phyloP scores from a whole-genome alignment of 2,888 invertebrate genomes.

The Cheilosia variabilis region DNA sequence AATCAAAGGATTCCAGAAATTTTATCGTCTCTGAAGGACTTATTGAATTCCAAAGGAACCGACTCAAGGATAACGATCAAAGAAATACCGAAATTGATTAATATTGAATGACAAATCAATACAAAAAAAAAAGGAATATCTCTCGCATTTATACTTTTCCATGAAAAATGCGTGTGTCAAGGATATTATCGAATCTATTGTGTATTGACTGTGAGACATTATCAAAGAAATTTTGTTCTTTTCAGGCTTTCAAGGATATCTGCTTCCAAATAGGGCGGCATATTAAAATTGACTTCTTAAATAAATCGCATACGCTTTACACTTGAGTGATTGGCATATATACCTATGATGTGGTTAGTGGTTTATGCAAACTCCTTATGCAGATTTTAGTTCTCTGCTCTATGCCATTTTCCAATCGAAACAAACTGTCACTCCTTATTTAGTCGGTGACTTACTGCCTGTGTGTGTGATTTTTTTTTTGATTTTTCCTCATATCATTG shows the following conservation, averaged over 20 bases:
- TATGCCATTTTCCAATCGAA: not conserved
- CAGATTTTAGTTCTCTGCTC: constrained; percentile 35
- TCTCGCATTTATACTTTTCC: constrained; percentile 29
- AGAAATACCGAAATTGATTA: constrained; percentile 54
- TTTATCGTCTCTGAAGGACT: constrained; percentile 3
- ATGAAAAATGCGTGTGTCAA: constrained; percentile 48
- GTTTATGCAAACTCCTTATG: constrained; percentile 38
- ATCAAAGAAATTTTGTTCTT: constrained; percentile 3
- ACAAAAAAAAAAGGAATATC: not conserved
- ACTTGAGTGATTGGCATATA: constrained; percentile 45
- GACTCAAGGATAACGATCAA: constrained; percentile 47
- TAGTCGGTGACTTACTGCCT: constrained; percentile 47
- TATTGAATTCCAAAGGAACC: constrained; percentile 37
- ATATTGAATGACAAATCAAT: constrained; percentile 61
- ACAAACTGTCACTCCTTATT: constrained; percentile 57
- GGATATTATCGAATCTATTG: constrained; percentile 24
- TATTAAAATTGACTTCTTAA: constrained; percentile 34
- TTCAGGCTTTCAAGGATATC: constrained; percentile 39
- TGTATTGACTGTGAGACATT: constrained; percentile 36
- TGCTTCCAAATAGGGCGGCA: not conserved
- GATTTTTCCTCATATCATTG: constrained; percentile 27
- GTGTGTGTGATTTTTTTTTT: constrained; percentile 10
- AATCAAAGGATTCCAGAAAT: constrained; percentile 10
- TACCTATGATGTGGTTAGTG: constrained; percentile 7
- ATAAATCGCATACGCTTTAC: constrained; percentile 8